phyloP scores from a whole-genome alignment of 2,113 vertebrate genomes.

The Gymnocephalus cernua region DNA sequence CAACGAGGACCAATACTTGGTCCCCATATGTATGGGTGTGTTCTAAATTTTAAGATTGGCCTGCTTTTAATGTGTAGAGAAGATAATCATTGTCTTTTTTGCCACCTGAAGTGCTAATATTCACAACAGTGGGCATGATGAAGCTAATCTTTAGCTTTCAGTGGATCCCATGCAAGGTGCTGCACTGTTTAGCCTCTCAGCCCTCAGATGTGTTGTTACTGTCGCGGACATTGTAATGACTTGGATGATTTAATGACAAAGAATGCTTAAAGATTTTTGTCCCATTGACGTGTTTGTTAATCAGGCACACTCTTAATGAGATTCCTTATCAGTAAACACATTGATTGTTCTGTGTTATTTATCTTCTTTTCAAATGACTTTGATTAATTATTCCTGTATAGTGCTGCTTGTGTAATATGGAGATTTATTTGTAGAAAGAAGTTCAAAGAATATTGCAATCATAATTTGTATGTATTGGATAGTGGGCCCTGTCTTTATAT shows the following conservation, averaged over 20 bases:
- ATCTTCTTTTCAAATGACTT: conserved; percentile 45
- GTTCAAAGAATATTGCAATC: conserved; percentile 13
- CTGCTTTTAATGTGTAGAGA: conserved; percentile 10
- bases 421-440: conserved; percentile 16
- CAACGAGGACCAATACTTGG: conserved; percentile 20
- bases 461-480: background rate
- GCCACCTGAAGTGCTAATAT: conserved; percentile 20
- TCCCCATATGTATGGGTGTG: conserved; percentile 16
- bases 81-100: conserved; percentile 1
- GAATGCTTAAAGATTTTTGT: conserved; percentile 40
- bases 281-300: conserved; percentile 47
- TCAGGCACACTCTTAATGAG: conserved; percentile 54
- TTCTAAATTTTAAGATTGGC: conserved; percentile 26
- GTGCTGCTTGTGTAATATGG: background rate
- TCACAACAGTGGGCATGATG: background rate
- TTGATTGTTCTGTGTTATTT: conserved; percentile 62
- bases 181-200: background rate
- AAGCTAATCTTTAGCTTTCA: conserved; percentile 14
- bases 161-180: background rate
- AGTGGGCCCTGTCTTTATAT: too few species aligned
- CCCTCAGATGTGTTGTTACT: background rate
- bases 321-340: conserved; percentile 63
- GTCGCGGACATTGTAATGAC: conserved; percentile 9
- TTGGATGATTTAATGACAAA: conserved; percentile 51
- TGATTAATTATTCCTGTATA: conserved; percentile 34